Percentiles rank a stretch among this genome's conserved stretches.
These are phyloP conservation scores for Elaphurus davidianus DNA, from an alignment of 2,113 vertebrate genomes.

Conservation along the genomic window DNA sequence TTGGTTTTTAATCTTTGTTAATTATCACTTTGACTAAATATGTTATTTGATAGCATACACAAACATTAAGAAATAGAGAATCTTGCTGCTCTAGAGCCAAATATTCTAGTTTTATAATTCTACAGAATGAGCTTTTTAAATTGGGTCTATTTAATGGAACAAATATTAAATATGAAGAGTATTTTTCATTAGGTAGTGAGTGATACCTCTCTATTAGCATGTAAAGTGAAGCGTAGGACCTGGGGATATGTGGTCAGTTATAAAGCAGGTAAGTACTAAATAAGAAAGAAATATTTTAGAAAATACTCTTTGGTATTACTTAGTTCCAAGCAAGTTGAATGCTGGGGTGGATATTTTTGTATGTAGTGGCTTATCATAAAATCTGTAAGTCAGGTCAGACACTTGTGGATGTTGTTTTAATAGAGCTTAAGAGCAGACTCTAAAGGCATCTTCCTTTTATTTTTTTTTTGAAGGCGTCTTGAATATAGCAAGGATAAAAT, in stretches of 20 bases:
- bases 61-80: not conserved
- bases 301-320: not conserved
- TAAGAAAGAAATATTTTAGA: slow-evolving; percentile 27
- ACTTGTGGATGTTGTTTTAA: not conserved
- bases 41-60: not conserved
- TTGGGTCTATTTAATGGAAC: not conserved
- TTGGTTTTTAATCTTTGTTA: slow-evolving; percentile 15
- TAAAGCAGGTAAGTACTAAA: not conserved
- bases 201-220: not conserved
- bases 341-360: not conserved
- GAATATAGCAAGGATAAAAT: not conserved
- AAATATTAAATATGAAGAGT: not conserved
- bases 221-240: not conserved
- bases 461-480: not conserved
- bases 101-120: slow-evolving; percentile 30
- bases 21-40: not conserved
- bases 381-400: not conserved
- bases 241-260: not conserved
- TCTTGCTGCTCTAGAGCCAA: not conserved
- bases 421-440: not conserved
- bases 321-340: not conserved
- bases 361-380: not conserved
- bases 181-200: not conserved
- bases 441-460: not conserved
- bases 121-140: not conserved